Percentiles rank a stretch among this genome's conserved stretches.
phyloP scores from a whole-genome alignment of 2,888 invertebrate genomes.

The Pseudoips prasinana region DNA sequence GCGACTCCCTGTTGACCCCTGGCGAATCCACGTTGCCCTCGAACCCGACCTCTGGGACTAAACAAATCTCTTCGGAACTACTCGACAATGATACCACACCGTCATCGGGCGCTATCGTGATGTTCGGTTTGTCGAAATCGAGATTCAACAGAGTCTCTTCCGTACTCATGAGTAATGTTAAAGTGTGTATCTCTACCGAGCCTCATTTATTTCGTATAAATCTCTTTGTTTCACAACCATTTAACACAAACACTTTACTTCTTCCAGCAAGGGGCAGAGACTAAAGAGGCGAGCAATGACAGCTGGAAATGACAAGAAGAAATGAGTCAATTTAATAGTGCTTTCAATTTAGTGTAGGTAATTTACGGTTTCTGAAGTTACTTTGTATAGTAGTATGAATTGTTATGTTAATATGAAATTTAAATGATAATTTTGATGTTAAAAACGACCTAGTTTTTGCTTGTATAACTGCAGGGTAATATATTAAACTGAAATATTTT shows the following conservation, averaged over 20 bases:
- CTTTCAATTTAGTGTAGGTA: no score
- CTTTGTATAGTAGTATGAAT: no score
- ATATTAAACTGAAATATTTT: no score
- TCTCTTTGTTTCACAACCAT: conserved; percentile 80
- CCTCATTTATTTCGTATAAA: conserved; percentile 78
- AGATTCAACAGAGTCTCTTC: conserved; percentile 84
- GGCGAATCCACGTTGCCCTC: conserved; percentile 92
- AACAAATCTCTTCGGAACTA: conserved; percentile 86
- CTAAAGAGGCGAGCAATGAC: conserved; percentile 45
- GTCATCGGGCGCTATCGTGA: conserved; percentile 75
- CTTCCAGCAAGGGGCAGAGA: conserved; percentile 54
- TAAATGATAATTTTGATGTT: no score
- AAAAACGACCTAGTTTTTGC: no score
- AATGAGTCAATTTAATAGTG: no score
- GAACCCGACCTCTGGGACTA: conserved; percentile 92
- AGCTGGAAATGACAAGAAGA: conserved; percentile 23
- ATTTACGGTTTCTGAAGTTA: no score
- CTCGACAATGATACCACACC: conserved; percentile 83
- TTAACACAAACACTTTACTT: conserved; percentile 72
- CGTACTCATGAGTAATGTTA: conserved; percentile 83
- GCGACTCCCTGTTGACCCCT: conserved; percentile 94
- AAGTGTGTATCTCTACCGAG: conserved; percentile 66
- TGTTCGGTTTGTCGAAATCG: conserved; percentile 82
- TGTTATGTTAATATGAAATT: no score
- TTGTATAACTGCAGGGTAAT: no score